Evolutionary conservation across 2,797 vertebrate genomes (phyloP), one percentile per base, ranked within the genome.

Genomic region (Microctenopoma lineatum): DNA sequence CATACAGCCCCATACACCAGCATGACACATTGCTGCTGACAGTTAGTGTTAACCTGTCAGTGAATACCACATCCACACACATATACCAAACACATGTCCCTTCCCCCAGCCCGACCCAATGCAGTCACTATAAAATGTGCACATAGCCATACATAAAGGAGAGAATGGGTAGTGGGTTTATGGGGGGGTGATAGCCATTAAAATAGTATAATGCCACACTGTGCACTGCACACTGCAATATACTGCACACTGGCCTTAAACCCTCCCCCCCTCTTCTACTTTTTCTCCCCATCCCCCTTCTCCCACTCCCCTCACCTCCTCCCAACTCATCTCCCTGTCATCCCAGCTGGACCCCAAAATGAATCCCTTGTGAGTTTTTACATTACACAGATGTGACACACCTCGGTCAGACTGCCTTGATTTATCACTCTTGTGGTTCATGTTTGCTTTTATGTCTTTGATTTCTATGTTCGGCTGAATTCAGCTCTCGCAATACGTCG

Each of bases 11-110:
- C 73, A 86, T 86, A 86, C 66, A 87, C 89, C 82, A 77, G 57
- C 72, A 80, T 80, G 67, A 57, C 48, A 9, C 75, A 86, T 88
- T 84, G 85, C 72, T 83, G 83, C 84, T 88, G 90, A 92, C 88
- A 89, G 80, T 75, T 77, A 84, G 76, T 79, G 77, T 84, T 87
- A 84, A 87, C 83, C 89, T 90, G 89, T 87, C 89, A 89, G 81
- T 64, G 29, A 79, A 77, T 79, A 66, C 59, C 29, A 61, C 39
- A 26, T 64, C 55, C 67, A 44, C 59, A 66, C 10, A 53, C 39
- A 52, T 39, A 54, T 58, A 48, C 73, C 66, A 56, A 3, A 65
- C 41, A 61, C 53, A 76, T 3, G 0, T 62, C 75, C 75, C 79
- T 76, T 54, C 80, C 75, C 77, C 75, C 82, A 66, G 45, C 71